Evolutionary conservation across 37 sponge, comb jelly and placozoan genomes (phyloP), one percentile per base, ranked within the genome.

Genomic region (Tethya wilhelma): DNA sequence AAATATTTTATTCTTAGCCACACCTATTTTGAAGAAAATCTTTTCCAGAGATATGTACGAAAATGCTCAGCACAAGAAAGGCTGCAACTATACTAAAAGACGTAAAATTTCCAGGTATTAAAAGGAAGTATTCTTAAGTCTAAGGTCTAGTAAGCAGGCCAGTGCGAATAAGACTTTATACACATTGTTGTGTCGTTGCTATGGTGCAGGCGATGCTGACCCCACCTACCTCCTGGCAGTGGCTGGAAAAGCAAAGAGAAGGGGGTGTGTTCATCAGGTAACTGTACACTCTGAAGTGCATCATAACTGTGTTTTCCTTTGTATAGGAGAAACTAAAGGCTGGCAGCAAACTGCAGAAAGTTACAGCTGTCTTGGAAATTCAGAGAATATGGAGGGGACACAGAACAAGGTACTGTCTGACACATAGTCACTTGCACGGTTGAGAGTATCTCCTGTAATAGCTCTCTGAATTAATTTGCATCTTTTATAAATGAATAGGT

Each of bases 331-430:
- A 29, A 2, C 57, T 40, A 41, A 42, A 30, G 57, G 71, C 30
- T 67, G 30, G 67, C 38, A 67, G 12, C 23, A 5, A 14, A n/a
- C 25, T 8, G 63, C 7, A 11, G 7, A 38, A 58, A 30, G 71
- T 78, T 38, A 86, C 89, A 56, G 94, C 91, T 26, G 91, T 91
- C 28, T 64, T 93, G 4, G 87, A 90, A 57, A 79, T 94, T 37
- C 95, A 94, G 69, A 56, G 95, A 42, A 30, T 77, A 14, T 94
- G 92, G 92, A 82, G 95, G 62, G 92, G 95, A 1, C 46, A 80
- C 64, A 40, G 79, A 31, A 84, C 82, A 44, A 94, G 95, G 91
- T 87, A 34, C 26, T 12, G 1, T 66, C 8, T 46, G 29, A 45
- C n/a, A n/a, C n/a, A n/a, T n/a, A n/a, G n/a, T n/a, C n/a, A n/a